phyloP scores from a whole-genome alignment of 2,797 vertebrate species.

The Clarias laeviceps region DNA sequence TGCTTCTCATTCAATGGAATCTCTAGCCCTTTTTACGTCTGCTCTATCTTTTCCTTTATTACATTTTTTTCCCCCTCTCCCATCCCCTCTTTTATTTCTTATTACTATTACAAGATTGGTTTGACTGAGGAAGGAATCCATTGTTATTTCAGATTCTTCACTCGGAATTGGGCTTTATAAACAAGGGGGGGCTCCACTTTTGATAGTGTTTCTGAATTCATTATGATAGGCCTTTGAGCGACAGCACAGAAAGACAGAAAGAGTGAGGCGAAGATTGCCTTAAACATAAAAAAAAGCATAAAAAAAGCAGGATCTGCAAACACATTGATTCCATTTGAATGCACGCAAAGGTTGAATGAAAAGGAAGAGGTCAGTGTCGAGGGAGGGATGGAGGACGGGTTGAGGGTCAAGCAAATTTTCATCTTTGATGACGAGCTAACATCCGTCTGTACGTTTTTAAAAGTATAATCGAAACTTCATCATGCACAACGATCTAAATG shows the following conservation, averaged over 20 bases:
- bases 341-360: constrained; percentile 65
- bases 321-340: constrained; percentile 51
- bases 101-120: constrained; percentile 83
- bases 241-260: constrained; percentile 71
- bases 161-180: constrained; percentile 85
- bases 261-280: constrained; percentile 70
- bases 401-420: neutral
- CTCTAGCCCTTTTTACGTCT: constrained; percentile 55
- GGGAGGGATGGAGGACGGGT: constrained; percentile 23
- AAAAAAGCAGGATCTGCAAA: constrained; percentile 15
- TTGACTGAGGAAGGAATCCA: constrained; percentile 84
- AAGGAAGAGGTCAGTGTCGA: constrained; percentile 30
- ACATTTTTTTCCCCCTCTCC: constrained; percentile 61
- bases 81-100: constrained; percentile 75
- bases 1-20: constrained; percentile 61
- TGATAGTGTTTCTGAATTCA: constrained; percentile 86
- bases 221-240: constrained; percentile 82
- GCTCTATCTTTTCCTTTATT: constrained; percentile 65
- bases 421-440: neutral
- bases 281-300: constrained; percentile 42
- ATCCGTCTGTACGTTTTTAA: neutral
- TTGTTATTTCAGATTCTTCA: constrained; percentile 82
- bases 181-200: constrained; percentile 84
- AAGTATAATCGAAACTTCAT: neutral
- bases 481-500: neutral